phyloP scores from a whole-genome alignment of 2,888 invertebrate species.

The Artemia sp. region DNA sequence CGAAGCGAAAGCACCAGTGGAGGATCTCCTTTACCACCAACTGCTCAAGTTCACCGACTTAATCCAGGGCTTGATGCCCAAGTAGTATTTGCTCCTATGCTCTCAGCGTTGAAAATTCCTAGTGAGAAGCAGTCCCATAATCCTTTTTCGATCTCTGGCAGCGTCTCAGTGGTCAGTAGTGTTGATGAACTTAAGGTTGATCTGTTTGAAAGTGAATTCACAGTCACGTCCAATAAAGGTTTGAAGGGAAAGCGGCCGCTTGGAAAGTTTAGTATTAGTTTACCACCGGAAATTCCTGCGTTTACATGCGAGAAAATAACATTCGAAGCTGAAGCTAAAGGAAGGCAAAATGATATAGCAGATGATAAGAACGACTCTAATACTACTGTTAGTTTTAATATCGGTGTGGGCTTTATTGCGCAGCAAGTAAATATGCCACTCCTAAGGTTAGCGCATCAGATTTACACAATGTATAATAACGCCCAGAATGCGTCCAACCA shows the following conservation, averaged over 20 bases:
- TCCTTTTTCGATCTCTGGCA: conserved; percentile 53
- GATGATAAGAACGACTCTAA: conserved; percentile 30
- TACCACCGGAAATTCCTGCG: conserved; percentile 59
- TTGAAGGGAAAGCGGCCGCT: conserved; percentile 24
- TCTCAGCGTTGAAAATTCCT: conserved; percentile 62
- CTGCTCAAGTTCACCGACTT: conserved; percentile 14
- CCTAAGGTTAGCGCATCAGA: conserved; percentile 76
- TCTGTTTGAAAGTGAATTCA: conserved; percentile 79
- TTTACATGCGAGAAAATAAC: conserved; percentile 82
- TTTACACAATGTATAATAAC: conserved; percentile 92
- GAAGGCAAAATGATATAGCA: conserved; percentile 50
- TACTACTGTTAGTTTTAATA: conserved; percentile 74
- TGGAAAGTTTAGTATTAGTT: conserved; percentile 38
- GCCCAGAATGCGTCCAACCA: conserved; percentile 86
- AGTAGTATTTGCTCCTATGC: conserved; percentile 75
- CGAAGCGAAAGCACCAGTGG: background rate
- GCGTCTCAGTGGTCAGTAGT: conserved; percentile 60
- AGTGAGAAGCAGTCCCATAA: conserved; percentile 27
- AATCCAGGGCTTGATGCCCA: conserved; percentile 63
- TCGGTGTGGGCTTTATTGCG: conserved; percentile 72
- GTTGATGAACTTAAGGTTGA: conserved; percentile 78
- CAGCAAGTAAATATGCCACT: conserved; percentile 94
- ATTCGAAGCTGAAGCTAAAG: conserved; percentile 70
- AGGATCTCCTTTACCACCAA: background rate
- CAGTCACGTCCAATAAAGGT: conserved; percentile 29